A percentile compares a stretch with the other conserved stretches of the same genome.
These are phyloP conservation scores for Hippocampus mohnikei DNA, from an alignment of 2,113 vertebrate species.

Conservation along the genomic window DNA sequence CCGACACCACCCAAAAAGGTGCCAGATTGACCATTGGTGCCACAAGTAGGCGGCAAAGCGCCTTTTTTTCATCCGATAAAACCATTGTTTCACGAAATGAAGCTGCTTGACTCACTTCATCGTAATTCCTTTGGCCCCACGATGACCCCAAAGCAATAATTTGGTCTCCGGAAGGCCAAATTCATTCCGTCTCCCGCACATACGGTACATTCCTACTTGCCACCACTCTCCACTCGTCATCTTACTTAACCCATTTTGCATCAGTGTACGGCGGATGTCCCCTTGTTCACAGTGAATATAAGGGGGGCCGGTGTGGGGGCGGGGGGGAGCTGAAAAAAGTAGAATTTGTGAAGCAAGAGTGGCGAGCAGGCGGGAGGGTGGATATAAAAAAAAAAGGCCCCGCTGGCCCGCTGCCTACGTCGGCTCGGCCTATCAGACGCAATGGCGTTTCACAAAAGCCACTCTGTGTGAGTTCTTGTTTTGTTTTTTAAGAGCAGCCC, in stretches of 20 bases:
- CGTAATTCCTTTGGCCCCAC: no score
- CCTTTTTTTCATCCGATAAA: no score
- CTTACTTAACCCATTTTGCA: constrained; percentile 41
- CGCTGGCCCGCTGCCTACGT: constrained; percentile 16
- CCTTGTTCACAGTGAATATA: constrained; percentile 28
- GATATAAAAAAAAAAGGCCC: constrained; percentile 37
- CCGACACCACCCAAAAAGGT: no score
- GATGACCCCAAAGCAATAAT: no score
- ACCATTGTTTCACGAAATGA: no score
- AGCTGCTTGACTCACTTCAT: no score
- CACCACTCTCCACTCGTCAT: constrained; percentile 7
- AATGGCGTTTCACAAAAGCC: constrained; percentile 23
- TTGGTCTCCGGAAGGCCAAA: no score
- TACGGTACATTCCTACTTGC: no score
- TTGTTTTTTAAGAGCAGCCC: constrained; percentile 18
- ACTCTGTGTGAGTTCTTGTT: constrained; percentile 27
- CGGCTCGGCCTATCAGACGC: constrained; percentile 21
- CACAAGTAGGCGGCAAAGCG: no score
- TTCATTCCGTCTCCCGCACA: no score
- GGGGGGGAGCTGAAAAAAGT: background rate
- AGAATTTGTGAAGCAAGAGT: constrained; percentile 1
- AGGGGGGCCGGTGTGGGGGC: background rate
- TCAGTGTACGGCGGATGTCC: background rate
- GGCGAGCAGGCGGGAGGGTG: constrained; percentile 17
- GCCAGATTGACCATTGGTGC: no score